Evolutionary conservation across 2,888 invertebrate species (phyloP), one percentile per base, ranked within the genome.

Genomic region (Eurytoma adleriae): DNA sequence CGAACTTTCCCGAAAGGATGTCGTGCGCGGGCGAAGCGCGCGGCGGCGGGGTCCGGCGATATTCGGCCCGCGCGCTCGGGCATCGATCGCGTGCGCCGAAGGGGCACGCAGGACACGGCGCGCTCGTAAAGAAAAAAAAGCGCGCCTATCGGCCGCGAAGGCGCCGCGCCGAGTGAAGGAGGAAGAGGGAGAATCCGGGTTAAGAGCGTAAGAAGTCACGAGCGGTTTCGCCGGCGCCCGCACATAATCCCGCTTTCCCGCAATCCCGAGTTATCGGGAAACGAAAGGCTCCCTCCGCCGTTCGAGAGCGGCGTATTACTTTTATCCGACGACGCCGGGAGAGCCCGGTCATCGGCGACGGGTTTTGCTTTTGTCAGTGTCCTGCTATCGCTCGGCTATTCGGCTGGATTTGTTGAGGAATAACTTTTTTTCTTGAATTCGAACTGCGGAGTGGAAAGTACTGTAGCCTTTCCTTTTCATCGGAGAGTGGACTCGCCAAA

Each of bases 201-300:
- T 66, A 73, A 73, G 64, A 52, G 64, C 64, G 18, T 72, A 62
- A 62, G 24, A 69, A 50, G 61, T 71, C 30, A 71, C 71, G 71
- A 72, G 62, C 48, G 13, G 61, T 61, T 61, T 61, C 27, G 14
- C 30, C 61, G 48, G 50, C 24, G 24, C 50, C 40, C 40, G 40
- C 40, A 40, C 48, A 27, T 71, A 71, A 71, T 71, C 50, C 71
- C 48, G 18, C 14, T 61, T 62, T 27, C 30, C 14, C 16, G 62
- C 62, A 20, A 67, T 10, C 2, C 12, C 4, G 5, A 64, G 40
- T 1, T 40, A 40, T 40, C 40, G 40, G 40, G 40, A 40, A 40
- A 40, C 40, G 40, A 40, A 40, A 40, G 40, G 40, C 40, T 40
- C 40, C 40, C 10, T 40, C 40, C 10, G 40, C 40, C 48, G 50